Base-by-base conservation (phyloP, 2,888 invertebrate species). In the Melinaea menophilus region DNA sequence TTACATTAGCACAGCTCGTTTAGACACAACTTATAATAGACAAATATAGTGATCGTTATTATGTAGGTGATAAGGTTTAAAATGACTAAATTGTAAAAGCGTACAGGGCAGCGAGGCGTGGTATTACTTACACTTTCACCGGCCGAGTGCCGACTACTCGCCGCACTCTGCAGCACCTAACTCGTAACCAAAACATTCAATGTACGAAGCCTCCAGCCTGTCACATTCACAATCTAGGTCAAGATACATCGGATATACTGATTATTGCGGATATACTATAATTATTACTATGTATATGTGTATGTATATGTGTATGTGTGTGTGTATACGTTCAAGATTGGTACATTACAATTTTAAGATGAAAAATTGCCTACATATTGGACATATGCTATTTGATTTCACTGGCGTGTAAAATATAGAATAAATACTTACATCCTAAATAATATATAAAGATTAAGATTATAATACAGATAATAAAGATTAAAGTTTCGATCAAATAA, bases 181-280 rank as follows among this genome's bases (percentile, higher is more conserved):
- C 41, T 64, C 45, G 35, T 60, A 57, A 57, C 34, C 45, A 41
- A 63, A 13, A 56, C 56, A 56, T 41, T 41, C 7, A 41, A 41
- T 41, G 41, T 54, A 54, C 41, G 57, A 62, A 48, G 45, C 33
- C 3, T 57, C 22, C 51, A 48, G 45, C 33, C 3, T 57, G 34
- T 57, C 57, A 48, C 51, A 54, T 61, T 41, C 12, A 46, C 9
- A 1, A 12, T 5, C 34, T 13, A 34, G 12, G 59, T 59, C 35
- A 63, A 63, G 59, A 63, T 58, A 63, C 61, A 66, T 63, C 60
- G 63, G 31, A 51, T 22, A 4, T 22, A 63, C 58, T 55, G 46
- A 54, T 35, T 55, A 5, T 37, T 31, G 22, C n/a, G 41, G 56
- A 41, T 41, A 41, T 41, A 41, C 11, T 41, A 31, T 51, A 51